Base-by-base conservation (phyloP, 2,888 invertebrate species). In the Amiota minor region DNA sequence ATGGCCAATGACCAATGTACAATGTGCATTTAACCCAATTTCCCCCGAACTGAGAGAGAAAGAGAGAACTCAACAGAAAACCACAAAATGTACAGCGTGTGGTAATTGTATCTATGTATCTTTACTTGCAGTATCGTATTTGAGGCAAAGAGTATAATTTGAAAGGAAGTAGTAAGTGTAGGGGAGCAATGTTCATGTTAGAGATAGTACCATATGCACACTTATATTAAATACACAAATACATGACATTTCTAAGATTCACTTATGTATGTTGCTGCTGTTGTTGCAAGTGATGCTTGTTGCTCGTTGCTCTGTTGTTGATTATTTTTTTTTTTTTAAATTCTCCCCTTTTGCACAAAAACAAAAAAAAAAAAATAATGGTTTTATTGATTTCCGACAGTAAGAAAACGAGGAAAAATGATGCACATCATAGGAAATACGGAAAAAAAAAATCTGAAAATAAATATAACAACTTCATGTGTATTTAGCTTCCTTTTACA, bases 341-440 rank as follows among this genome's bases (percentile, higher is more conserved):
- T 62, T 62, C 35, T 76, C 72, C 53, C 76, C 71, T 79, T 75
- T 72, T 84, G 12, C 61, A 9, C 8, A 6, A 16, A 4, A 61
- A 18, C 55, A n/a, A 55, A n/a, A n/a, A n/a, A n/a, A n/a, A 69
- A 69, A 35, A 10, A 78, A 83, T 80, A 83, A 81, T 81, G 81
- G 77, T 78, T 81, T 77, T 80, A 83, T 85, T 84, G 86, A 85
- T 83, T 85, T 85, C 76, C 78, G 73, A 80, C 72, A 65, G 75
- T 72, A 78, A 80, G 74, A 74, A 78, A 14, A 67, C 73, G 64
- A 76, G 16, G 20, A 59, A 16, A 18, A 59, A 9, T 59, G 23
- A n/a, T 59, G 16, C 11, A 18, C 20, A n/a, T 59, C 75, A 74
- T 72, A 80, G 75, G 76, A 76, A 76, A 74, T 76, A 75, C 74